Evolutionary conservation across 2,797 vertebrate species (phyloP).

Genomic region (Epinephelus awoara): DNA sequence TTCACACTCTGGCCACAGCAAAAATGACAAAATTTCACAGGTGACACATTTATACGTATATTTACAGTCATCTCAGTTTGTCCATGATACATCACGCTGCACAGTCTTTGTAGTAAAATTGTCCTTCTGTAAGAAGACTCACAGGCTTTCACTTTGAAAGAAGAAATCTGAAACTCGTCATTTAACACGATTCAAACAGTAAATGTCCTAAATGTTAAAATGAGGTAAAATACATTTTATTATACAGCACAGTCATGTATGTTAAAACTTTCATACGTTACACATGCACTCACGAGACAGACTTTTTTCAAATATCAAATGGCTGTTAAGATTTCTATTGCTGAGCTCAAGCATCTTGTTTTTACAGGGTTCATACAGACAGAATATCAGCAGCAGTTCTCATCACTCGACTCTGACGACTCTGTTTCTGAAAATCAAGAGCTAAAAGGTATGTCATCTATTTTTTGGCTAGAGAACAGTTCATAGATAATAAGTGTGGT

Average conservation of each 20-base stretch:
- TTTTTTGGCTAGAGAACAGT: too few relatives aligned
- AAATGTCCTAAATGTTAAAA: conserved; percentile 17
- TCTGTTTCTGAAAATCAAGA: background rate
- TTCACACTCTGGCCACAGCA: conserved; percentile 23
- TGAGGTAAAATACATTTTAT: conserved; percentile 14
- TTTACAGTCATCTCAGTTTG: background rate
- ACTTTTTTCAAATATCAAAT: background rate
- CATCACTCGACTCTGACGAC: too few relatives aligned
- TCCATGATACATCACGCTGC: background rate
- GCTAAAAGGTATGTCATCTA: background rate
- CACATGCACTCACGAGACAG: background rate
- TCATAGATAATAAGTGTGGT: background rate
- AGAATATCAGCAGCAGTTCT: background rate
- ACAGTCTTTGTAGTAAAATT: conserved; percentile 21
- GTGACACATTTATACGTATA: background rate
- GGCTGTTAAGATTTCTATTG: background rate
- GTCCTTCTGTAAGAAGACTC: conserved; percentile 78
- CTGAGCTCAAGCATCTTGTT: background rate
- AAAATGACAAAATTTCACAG: background rate
- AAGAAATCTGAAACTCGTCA: conserved; percentile 44
- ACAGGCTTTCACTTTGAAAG: conserved; percentile 81
- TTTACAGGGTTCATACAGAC: background rate
- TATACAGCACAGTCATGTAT: background rate
- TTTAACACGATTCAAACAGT: conserved; percentile 11
- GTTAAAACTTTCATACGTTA: background rate